Evolutionary conservation across 2,113 vertebrate species (phyloP).

Genomic region (Uria aalge): DNA sequence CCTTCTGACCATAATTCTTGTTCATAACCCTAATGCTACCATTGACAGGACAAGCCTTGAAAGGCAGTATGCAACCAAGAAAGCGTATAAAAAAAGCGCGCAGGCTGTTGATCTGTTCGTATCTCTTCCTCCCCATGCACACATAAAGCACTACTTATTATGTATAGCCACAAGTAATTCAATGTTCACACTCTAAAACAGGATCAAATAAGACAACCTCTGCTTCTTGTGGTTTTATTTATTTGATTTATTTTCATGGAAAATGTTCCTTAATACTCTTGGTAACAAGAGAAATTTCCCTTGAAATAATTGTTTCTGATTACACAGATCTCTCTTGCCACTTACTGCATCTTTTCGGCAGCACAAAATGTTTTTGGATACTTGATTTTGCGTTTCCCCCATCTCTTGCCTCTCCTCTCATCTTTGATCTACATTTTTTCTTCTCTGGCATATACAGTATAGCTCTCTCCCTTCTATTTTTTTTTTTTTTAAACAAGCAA

Average conservation of each 20-base stretch:
- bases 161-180: not conserved
- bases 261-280: conserved; percentile 20
- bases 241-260: conserved; percentile 27
- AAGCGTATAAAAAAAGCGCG: not conserved
- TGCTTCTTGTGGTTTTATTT: not conserved
- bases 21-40: not conserved
- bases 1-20: not conserved
- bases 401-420: not conserved
- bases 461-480: not conserved
- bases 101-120: not conserved
- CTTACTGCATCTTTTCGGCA: not conserved
- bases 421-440: not conserved
- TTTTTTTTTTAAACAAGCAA: not conserved
- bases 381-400: not conserved
- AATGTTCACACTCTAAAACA: not conserved
- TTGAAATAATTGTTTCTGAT: conserved; percentile 30
- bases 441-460: not conserved
- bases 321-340: not conserved
- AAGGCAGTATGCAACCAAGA: not conserved
- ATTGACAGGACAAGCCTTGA: not conserved
- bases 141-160: not conserved
- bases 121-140: not conserved
- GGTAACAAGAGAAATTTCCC: not conserved
- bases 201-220: not conserved
- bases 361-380: not conserved